Conservation (phyloP, 2,797 vertebrate species). For the Eospalax fontanierii region DNA sequence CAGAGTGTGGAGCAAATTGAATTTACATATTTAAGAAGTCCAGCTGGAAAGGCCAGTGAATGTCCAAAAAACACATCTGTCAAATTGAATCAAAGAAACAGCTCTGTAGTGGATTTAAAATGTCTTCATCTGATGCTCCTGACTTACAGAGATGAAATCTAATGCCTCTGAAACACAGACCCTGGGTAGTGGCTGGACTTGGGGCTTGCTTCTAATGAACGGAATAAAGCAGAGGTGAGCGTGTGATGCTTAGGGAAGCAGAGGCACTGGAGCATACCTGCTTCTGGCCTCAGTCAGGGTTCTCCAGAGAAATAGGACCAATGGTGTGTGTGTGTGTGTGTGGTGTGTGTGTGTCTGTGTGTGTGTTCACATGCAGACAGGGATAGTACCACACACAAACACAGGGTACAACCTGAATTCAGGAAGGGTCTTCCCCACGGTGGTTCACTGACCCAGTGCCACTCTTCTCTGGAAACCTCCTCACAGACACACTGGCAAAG, state of each 20-base stretch:
- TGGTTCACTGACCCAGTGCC: background rate
- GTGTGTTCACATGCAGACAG: background rate
- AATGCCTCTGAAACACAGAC: no score
- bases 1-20: background rate
- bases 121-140: background rate
- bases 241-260: background rate
- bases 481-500: background rate
- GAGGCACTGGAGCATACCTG: background rate
- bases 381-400: background rate
- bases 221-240: background rate
- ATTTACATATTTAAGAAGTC: constrained; percentile 15
- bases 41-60: background rate
- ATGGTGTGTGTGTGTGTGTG: background rate
- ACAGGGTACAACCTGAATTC: no score
- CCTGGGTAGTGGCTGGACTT: background rate
- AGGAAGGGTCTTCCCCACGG: background rate
- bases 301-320: background rate
- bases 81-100: background rate
- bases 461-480: background rate
- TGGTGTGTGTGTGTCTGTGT: background rate
- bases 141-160: background rate
- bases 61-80: background rate
- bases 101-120: constrained; percentile 11
- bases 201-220: background rate
- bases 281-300: background rate